phyloP scores from a whole-genome alignment of 92 coral and sea anemone species.

The Palythoa heliodiscus region DNA sequence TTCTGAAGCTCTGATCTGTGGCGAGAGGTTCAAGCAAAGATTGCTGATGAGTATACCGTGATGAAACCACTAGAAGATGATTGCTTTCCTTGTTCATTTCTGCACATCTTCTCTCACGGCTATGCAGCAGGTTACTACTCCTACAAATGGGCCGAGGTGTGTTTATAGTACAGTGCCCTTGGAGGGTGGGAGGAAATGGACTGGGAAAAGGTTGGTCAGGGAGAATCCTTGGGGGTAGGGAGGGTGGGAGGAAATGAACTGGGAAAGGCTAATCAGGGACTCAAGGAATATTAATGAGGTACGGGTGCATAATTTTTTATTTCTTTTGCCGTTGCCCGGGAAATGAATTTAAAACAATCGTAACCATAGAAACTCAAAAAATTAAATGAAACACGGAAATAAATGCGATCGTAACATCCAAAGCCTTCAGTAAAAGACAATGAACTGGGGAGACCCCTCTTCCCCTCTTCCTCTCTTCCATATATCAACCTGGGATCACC shows the following conservation, averaged over 20 bases:
- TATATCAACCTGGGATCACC: not conserved
- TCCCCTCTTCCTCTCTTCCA: too few species aligned
- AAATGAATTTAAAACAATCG: too few species aligned
- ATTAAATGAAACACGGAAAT: too few species aligned
- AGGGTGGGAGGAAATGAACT: not conserved
- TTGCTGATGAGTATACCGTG: slow-evolving; percentile 75
- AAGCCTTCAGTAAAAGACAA: too few species aligned
- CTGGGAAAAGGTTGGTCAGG: too few species aligned
- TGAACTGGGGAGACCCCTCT: too few species aligned
- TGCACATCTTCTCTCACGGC: slow-evolving; percentile 82
- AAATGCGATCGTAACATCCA: too few species aligned
- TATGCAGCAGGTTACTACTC: slow-evolving; percentile 94
- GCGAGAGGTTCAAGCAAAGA: slow-evolving; percentile 64
- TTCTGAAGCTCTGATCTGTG: slow-evolving; percentile 69
- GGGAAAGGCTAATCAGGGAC: not conserved
- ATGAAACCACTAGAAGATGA: slow-evolving; percentile 64
- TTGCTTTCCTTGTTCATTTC: slow-evolving; percentile 81
- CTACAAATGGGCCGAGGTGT: slow-evolving; percentile 94
- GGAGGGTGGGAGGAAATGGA: too few species aligned
- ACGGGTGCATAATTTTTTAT: too few species aligned
- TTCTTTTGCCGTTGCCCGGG: too few species aligned
- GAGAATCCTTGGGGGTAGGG: not conserved
- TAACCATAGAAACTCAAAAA: too few species aligned
- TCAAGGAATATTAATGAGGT: too few species aligned
- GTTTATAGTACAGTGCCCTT: not conserved